Evolutionary conservation across 2,797 vertebrate genomes (phyloP), one percentile per base, ranked within the genome.

Genomic region (Fundulus diaphanus): DNA sequence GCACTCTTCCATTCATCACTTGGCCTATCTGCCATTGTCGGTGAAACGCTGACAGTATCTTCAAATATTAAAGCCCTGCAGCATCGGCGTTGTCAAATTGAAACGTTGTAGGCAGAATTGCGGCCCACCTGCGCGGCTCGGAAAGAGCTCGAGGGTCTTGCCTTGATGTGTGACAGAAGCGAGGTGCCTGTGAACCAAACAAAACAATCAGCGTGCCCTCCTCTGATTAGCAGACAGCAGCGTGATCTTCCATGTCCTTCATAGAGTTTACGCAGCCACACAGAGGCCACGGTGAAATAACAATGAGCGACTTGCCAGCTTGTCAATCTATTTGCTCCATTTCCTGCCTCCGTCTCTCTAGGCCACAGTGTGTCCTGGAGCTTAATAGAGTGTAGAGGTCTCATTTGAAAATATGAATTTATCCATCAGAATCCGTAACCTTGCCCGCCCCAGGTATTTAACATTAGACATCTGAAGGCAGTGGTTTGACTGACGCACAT

Each of bases 301-400:
- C 89, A 90, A 85, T 78, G 85, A 89, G 78, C 46, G 40, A 83
- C 90, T 80, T 46, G 81, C 78, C 81, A 78, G 63, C 86, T 81
- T 83, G 87, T 90, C 89, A 75, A 83, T 90, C 84, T 80, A 37
- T 90, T 91, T 89, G 87, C 81, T 86, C 88, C 63, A 77, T 89
- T 90, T 89, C 83, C 88, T 81, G 77, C 89, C 82, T 76, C 79
- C 40, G 22, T 84, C 78, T 89, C 83, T 73, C 63, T 67, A 37
- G 76, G 80, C 84, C n/a, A 1, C 44, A 31, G 85, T 87, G 81
- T 84, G 86, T 90, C 89, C 88, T 40, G 57, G 29, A 81, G 87
- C 86, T 90, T 92, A 89, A 90, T 91, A 84, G 83, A 85, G 90
- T 90, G 84, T 84, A 88, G 87, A 88, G 84, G 82, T 88, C 83